phyloP scores from a whole-genome alignment of 2,113 vertebrate species.

The Vombatus ursinus region DNA sequence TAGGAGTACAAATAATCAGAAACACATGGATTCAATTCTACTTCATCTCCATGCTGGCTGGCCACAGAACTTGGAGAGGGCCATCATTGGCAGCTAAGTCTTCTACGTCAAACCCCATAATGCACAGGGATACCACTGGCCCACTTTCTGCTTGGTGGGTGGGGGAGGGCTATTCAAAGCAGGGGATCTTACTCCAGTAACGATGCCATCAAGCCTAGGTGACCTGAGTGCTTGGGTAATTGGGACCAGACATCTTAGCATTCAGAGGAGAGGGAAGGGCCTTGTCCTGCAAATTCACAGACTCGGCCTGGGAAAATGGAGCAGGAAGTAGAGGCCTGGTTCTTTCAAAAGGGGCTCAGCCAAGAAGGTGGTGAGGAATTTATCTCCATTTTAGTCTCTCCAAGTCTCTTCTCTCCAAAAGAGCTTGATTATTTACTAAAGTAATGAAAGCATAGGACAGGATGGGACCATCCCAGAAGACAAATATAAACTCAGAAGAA shows the following conservation, averaged over 20 bases:
- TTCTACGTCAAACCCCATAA: not conserved
- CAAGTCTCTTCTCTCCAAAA: not conserved
- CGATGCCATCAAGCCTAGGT: not conserved
- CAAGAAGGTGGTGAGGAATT: not conserved
- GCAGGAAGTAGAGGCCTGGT: accelerated
- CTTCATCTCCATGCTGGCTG: slow-evolving; percentile 1
- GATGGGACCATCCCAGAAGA: not conserved
- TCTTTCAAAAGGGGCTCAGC: not conserved
- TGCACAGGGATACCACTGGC: not conserved
- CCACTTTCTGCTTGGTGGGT: not conserved
- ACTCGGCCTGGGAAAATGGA: not conserved
- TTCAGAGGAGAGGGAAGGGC: not conserved
- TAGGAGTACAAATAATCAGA: slow-evolving; percentile 41
- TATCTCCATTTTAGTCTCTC: not conserved
- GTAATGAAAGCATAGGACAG: not conserved
- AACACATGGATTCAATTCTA: slow-evolving; percentile 30
- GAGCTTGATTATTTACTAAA: not conserved
- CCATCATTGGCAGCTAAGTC: not conserved
- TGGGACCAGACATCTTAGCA: not conserved
- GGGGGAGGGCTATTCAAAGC: not conserved
- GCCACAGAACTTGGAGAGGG: slow-evolving; percentile 33
- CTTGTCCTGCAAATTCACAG: not conserved
- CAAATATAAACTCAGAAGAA: not conserved
- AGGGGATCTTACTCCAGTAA: not conserved
- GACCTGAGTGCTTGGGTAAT: not conserved